phyloP scores from a whole-genome alignment of 2,113 vertebrate genomes.

The Tetrao urogallus region DNA sequence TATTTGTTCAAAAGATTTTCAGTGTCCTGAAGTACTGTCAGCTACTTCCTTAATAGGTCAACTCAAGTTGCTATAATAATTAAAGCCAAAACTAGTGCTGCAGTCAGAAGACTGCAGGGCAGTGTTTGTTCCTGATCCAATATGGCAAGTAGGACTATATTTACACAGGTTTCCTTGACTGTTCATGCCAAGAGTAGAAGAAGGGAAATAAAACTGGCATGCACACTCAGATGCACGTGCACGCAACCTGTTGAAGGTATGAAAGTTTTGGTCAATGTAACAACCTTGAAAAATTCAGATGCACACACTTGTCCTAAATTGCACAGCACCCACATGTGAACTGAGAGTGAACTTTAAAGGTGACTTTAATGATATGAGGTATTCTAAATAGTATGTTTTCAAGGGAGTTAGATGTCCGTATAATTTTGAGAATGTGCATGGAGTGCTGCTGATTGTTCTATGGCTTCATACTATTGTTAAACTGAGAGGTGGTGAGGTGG shows the following conservation, averaged over 20 bases:
- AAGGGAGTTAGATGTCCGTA: not conserved
- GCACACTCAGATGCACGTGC: not conserved
- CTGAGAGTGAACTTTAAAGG: not conserved
- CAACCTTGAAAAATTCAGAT: not conserved
- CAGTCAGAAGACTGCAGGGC: not conserved
- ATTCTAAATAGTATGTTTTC: no score
- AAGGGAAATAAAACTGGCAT: not conserved
- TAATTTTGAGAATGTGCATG: not conserved
- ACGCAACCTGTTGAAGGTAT: not conserved
- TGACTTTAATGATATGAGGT: not conserved
- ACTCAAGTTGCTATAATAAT: not conserved
- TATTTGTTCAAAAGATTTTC: slow-evolving; percentile 29
- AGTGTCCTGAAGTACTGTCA: not conserved
- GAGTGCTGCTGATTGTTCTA: not conserved
- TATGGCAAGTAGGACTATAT: not conserved
- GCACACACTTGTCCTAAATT: not conserved
- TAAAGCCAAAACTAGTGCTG: not conserved
- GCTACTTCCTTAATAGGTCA: not conserved
- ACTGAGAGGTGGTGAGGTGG: not conserved
- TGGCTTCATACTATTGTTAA: not conserved
- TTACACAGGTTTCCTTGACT: not conserved
- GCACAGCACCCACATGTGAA: not conserved
- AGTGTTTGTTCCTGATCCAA: not conserved
- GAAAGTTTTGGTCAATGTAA: not conserved
- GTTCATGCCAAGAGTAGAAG: not conserved